Evolutionary conservation across 1,140 invertebrate species (phyloP).

Genomic region (Saccostrea glomerata): DNA sequence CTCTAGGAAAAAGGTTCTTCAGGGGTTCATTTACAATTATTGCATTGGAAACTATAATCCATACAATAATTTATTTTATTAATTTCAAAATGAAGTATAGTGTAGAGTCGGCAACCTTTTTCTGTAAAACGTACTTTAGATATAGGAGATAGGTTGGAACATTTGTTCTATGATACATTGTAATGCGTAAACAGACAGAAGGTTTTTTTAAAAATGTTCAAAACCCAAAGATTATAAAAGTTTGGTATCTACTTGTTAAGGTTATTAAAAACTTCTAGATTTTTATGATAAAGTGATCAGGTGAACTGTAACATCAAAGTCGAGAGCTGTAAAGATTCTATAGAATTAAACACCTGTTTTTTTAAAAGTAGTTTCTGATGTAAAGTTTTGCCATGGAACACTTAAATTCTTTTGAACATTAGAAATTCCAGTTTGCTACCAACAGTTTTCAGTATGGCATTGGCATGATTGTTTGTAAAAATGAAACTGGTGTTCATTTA

Average conservation of each 20-base stretch:
- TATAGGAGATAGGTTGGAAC: neutral
- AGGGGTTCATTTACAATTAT: too few relatives aligned
- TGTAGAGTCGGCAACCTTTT: neutral
- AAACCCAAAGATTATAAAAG: neutral
- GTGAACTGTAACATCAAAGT: conserved; percentile 4
- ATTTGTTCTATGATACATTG: neutral
- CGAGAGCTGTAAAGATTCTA: neutral
- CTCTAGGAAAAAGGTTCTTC: too few relatives aligned
- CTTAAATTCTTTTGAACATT: neutral
- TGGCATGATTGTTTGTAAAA: neutral
- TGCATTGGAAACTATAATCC: too few relatives aligned
- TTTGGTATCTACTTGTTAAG: conserved; percentile 15
- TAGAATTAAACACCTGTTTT: conserved; percentile 7
- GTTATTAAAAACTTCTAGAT: conserved; percentile 9
- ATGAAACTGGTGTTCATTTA: neutral
- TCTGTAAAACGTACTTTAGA: neutral
- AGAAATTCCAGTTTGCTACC: neutral
- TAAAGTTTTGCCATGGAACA: neutral
- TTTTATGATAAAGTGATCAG: conserved; percentile 17
- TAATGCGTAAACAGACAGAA: neutral
- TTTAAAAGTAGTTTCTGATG: conserved; percentile 5
- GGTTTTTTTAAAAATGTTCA: neutral
- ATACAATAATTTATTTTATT: too few relatives aligned
- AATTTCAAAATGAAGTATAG: neutral
- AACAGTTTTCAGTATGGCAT: neutral